A percentile compares a stretch with the other conserved stretches of the same genome.
Evolutionary conservation across 2,113 vertebrate genomes (phyloP).

Genomic region (Porphyrio hochstetteri): DNA sequence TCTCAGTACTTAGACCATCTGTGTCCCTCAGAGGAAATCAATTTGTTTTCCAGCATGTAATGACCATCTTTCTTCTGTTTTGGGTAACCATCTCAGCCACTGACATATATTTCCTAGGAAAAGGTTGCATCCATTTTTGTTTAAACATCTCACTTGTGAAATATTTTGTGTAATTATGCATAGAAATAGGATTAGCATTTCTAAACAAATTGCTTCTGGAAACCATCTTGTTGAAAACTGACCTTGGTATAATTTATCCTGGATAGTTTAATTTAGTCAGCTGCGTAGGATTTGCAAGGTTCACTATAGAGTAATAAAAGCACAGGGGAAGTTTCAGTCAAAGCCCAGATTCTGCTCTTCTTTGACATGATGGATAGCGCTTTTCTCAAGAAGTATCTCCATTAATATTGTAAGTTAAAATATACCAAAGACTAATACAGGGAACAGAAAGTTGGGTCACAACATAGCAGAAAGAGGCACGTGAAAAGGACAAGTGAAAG

Average conservation of each 20-base stretch:
- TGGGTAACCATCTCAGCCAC: constrained; percentile 21
- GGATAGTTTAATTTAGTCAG: not conserved
- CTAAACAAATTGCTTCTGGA: not conserved
- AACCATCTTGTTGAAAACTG: not conserved
- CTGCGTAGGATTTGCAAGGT: not conserved
- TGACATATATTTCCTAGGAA: constrained; percentile 23
- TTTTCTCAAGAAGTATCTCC: not conserved
- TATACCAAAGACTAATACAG: not conserved
- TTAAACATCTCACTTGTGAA: constrained; percentile 16
- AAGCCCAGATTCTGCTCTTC: not conserved
- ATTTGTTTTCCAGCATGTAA: not conserved
- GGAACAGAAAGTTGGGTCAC: not conserved
- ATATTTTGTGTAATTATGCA: constrained; percentile 17
- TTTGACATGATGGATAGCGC: not conserved
- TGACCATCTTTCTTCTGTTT: constrained; percentile 50
- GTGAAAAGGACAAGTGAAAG: not conserved
- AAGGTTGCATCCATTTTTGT: constrained; percentile 31
- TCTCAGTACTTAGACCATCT: constrained; percentile 4
- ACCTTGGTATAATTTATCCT: not conserved
- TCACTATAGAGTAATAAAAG: not conserved
- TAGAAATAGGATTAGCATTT: not conserved
- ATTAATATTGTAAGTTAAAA: not conserved
- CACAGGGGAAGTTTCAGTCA: not conserved
- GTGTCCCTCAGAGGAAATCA: not conserved
- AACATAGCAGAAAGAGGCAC: not conserved